Conservation (phyloP, 2,113 vertebrate genomes). For the Microcebus lehilahytsara region DNA sequence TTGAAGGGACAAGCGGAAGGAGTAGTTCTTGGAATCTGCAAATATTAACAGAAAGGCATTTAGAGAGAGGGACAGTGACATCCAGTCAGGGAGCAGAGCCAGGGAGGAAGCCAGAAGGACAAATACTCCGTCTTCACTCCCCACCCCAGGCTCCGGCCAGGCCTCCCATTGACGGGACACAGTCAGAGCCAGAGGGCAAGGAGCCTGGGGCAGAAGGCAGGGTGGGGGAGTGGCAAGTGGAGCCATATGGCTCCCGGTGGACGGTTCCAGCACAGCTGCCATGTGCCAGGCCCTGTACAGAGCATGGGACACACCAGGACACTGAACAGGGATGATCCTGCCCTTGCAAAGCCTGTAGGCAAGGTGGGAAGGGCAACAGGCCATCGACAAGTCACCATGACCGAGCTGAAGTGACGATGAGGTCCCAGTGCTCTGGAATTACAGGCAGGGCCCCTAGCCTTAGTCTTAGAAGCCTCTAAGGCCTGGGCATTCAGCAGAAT, state of each 20-base stretch:
- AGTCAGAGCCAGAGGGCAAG: not conserved
- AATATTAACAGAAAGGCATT: not conserved
- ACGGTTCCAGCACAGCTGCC: not conserved
- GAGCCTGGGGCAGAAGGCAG: not conserved
- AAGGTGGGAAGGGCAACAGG: not conserved
- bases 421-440: not conserved
- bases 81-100: not conserved
- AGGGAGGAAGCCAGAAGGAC: not conserved
- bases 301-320: not conserved
- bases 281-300: not conserved
- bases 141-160: not conserved
- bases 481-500: not conserved
- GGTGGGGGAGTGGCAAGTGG: fast-evolving
- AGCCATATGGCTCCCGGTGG: fast-evolving
- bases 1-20: no score
- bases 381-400: not conserved
- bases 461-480: not conserved
- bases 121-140: not conserved
- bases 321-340: no score
- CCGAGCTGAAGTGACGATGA: not conserved
- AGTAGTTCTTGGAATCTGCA: not conserved
- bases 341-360: no score
- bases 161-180: no score
- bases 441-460: not conserved
- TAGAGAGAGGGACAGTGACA: not conserved